Conservation (phyloP, 1,140 invertebrate species). For the Wiebesia pumilae region DNA sequence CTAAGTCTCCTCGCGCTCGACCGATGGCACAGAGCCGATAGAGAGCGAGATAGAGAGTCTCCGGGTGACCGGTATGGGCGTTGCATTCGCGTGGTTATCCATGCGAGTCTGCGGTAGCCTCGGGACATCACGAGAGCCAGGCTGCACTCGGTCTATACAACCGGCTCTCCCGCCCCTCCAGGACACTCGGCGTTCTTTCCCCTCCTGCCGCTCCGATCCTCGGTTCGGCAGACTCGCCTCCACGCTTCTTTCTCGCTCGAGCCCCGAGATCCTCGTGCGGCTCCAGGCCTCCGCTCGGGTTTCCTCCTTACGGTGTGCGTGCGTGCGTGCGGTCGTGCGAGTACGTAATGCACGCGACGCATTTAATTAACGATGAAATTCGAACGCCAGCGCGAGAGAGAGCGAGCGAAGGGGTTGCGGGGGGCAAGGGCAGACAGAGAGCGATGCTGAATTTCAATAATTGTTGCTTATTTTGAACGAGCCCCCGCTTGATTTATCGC, state of each 20-base stretch:
- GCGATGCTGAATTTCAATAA: conserved; percentile 42
- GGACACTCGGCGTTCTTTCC: conserved; percentile 26
- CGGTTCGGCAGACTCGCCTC: background rate
- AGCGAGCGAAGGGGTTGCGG: too few relatives aligned
- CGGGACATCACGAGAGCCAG: conserved; percentile 69
- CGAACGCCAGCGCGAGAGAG: background rate
- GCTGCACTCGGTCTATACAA: background rate
- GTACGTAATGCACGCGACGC: conserved; percentile 8
- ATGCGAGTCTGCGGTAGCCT: conserved; percentile 68
- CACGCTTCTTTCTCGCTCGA: conserved; percentile 45
- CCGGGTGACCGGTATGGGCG: conserved; percentile 64
- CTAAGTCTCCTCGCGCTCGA: too few relatives aligned
- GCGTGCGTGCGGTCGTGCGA: background rate
- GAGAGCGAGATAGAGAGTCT: conserved; percentile 31
- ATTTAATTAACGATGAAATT: conserved; percentile 52
- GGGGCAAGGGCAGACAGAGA: too few relatives aligned
- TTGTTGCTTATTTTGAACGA: conserved; percentile 31
- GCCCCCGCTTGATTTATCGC: conserved; percentile 19
- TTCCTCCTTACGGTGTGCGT: conserved; percentile 1
- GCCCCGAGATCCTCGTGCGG: background rate
- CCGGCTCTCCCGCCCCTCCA: conserved; percentile 29
- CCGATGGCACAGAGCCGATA: background rate
- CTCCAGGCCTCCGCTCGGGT: background rate
- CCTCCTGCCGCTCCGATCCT: conserved; percentile 37
- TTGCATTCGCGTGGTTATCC: conserved; percentile 61